Base-by-base conservation (phyloP, 2,888 invertebrate genomes). In the Agrenia bidenticulata region DNA sequence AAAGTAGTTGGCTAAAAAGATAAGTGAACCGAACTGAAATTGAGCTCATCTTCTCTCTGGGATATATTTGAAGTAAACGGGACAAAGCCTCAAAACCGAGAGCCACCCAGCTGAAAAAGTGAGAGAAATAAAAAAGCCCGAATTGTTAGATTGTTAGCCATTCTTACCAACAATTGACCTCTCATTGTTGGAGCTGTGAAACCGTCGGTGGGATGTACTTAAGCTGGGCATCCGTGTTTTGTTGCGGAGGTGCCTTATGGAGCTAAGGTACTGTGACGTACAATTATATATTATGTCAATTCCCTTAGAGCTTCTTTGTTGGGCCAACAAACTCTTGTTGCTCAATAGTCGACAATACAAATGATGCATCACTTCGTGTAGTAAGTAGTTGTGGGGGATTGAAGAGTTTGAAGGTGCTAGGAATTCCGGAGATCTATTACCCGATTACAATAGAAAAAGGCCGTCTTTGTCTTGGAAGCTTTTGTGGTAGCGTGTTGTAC, bases 171-270 rank as follows among this genome's bases (percentile, higher is more conserved):
- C 45, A 58, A 58, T 58, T 49, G 58, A 58, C 58, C 58, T 19
- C 58, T 45, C 41, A 58, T 58, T 49, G 49, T 58, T 58, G 45
- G 15, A 58, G 45, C 58, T 58, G 56, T 57, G 56, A 57, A 37
- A 57, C 32, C 19, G 21, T 57, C 56, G 41, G 37, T 51, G 51
- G 51, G 13, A 23, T 51, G 23, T 19, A 45, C 45, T 5, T 45
- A 15, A 17, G n/a, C 32, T 32, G 5, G 32, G 32, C 32, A 32
- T 32, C 32, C 11, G 5, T 32, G 32, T 32, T 19, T 45, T 19
- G 17, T 45, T 45, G 19, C 4, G 7, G 19, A 45, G 45, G 17
- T 45, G 45, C n/a, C n/a, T n/a, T 19, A 45, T 45, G 51, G 11
- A 49, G 49, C 39, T 39, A 39, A 11, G 7, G 9, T 39, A 15